Evolutionary conservation across 2,113 vertebrate genomes (phyloP).

Genomic region (Sturnus vulgaris): DNA sequence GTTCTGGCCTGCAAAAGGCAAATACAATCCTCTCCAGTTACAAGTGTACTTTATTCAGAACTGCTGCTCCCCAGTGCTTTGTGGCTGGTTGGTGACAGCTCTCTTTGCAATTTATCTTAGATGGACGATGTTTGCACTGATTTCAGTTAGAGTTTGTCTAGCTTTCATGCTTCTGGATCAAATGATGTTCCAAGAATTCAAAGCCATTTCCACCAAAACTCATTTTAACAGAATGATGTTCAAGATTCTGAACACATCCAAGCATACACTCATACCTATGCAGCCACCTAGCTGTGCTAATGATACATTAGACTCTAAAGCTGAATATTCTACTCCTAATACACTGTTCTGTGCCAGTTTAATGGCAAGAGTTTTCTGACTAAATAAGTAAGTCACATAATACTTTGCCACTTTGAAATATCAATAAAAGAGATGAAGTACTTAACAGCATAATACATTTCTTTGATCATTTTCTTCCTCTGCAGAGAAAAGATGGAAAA

Average conservation of each 20-base stretch:
- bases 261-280: rapidly evolving
- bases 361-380: not conserved
- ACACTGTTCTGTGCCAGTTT: not conserved
- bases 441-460: not conserved
- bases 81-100: not conserved
- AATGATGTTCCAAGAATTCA: not conserved
- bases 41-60: not conserved
- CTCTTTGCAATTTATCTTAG: not conserved
- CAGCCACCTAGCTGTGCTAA: not conserved
- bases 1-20: not conserved
- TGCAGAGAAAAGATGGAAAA: not conserved
- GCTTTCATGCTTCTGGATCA: not conserved
- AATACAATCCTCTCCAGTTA: not conserved
- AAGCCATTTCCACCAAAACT: not conserved
- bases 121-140: not conserved
- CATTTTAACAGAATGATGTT: not conserved
- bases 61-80: not conserved
- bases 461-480: not conserved
- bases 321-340: not conserved
- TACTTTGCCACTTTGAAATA: not conserved
- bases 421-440: not conserved
- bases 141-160: not conserved
- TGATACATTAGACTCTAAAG: not conserved
- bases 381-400: not conserved
- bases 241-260: not conserved